A percentile compares a stretch with the other conserved stretches of the same genome.
phyloP scores from a whole-genome alignment of 1,140 invertebrate species.

The Heterodera schachtii region DNA sequence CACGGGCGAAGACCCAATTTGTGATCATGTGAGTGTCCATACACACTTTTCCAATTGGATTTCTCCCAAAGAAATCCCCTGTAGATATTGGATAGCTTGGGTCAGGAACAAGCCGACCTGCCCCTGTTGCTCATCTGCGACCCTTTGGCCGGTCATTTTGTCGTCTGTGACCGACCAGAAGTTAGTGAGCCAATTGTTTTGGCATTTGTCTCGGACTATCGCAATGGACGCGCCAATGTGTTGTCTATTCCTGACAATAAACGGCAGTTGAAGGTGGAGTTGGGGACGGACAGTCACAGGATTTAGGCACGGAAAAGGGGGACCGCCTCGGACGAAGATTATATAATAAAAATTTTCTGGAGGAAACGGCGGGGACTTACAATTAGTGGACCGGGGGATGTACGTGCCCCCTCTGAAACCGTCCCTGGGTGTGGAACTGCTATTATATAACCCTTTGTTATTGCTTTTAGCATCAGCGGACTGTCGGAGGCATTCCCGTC shows the following conservation, averaged over 20 bases:
- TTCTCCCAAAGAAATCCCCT: background rate
- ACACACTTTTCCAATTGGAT: conserved; percentile 2
- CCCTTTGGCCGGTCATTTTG: conserved; percentile 36
- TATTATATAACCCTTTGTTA: no score
- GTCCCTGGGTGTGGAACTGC: no score
- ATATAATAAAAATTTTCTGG: conserved; percentile 15
- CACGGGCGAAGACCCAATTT: conserved; percentile 45
- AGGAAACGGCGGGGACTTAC: no score
- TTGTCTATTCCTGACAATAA: conserved; percentile 30
- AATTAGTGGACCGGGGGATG: no score
- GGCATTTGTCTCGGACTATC: conserved; percentile 40
- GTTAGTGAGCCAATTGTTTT: conserved; percentile 41
- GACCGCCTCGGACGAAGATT: background rate
- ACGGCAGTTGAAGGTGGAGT: conserved; percentile 20
- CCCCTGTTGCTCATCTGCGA: conserved; percentile 42
- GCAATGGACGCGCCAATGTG: conserved; percentile 26
- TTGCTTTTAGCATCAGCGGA: conserved; percentile 23
- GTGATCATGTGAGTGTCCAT: conserved; percentile 37
- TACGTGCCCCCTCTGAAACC: no score
- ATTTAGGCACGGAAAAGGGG: background rate
- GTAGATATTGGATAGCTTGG: conserved; percentile 42
- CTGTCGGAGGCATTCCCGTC: conserved; percentile 39
- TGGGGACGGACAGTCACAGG: background rate
- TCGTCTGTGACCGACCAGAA: conserved; percentile 44
- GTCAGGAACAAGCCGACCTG: conserved; percentile 35